phyloP scores from a whole-genome alignment of 2,113 vertebrate species.

The Pseudorasbora parva region DNA sequence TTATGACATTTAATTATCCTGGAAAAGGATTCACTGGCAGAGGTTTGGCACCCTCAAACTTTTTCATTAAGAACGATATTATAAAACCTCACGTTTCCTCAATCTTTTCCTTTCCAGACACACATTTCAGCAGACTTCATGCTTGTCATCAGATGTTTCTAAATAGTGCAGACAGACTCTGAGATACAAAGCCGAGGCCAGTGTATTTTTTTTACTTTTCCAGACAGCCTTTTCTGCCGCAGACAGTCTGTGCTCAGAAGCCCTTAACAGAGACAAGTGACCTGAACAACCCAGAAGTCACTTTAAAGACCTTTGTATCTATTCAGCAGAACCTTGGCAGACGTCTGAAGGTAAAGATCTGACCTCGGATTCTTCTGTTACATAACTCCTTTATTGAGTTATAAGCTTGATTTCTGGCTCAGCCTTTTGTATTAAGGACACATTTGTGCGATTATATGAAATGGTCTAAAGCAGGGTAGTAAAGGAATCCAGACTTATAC shows the following conservation, averaged over 20 bases:
- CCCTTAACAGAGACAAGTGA: conserved; percentile 10
- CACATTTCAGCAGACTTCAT: conserved; percentile 24
- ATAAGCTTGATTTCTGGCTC: background rate
- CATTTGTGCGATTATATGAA: background rate
- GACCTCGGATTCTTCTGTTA: background rate
- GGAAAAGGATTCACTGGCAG: background rate
- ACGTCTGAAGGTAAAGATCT: conserved; percentile 28
- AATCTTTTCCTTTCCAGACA: background rate
- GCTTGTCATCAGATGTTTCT: conserved; percentile 22
- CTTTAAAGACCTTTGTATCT: conserved; percentile 20
- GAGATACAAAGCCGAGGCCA: background rate
- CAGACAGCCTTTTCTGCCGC: conserved; percentile 13
- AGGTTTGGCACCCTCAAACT: background rate
- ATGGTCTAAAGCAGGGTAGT: background rate
- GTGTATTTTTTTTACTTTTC: conserved; percentile 46
- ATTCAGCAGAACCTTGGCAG: conserved; percentile 9
- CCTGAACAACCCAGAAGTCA: conserved; percentile 12
- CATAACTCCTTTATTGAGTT: background rate
- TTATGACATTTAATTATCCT: conserved; percentile 34
- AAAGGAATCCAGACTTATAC: background rate
- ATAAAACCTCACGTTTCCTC: background rate
- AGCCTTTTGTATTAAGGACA: background rate
- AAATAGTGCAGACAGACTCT: conserved; percentile 33
- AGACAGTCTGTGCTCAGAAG: conserved; percentile 25
- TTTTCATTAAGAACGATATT: conserved; percentile 16